Conservation (phyloP, 2,888 invertebrate species). For the Platycheirus albimanus region DNA sequence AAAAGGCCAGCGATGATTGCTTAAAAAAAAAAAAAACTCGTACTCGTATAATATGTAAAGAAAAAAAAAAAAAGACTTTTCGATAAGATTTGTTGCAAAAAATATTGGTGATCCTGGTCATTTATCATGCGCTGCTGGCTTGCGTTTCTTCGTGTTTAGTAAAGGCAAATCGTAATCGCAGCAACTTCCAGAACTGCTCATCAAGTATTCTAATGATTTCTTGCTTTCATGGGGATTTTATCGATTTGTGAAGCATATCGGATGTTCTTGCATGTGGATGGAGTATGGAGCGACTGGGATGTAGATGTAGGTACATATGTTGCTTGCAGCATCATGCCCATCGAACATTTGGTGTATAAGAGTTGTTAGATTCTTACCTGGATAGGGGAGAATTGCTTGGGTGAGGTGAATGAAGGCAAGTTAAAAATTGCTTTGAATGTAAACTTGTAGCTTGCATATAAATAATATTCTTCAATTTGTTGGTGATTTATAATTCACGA, state of each 20-base stretch:
- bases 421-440: no score
- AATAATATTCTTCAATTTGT: no score
- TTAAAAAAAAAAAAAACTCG: neutral
- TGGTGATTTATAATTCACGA: no score
- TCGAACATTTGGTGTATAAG: no score
- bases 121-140: constrained; percentile 69
- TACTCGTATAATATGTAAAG: neutral
- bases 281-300: no score
- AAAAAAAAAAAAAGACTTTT: neutral
- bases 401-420: neutral
- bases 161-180: constrained; percentile 53
- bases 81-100: constrained; percentile 39
- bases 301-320: no score
- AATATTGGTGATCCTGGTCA: constrained; percentile 53
- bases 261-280: neutral
- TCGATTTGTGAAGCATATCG: constrained; percentile 22
- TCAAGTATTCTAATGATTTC: constrained; percentile 70
- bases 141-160: constrained; percentile 32
- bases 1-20: neutral
- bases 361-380: no score
- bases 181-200: constrained; percentile 61
- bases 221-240: constrained; percentile 27
- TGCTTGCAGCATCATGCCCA: neutral
- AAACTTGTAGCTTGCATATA: no score
- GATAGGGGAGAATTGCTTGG: neutral